Conservation (phyloP, 2,888 invertebrate species). For the Eupithecia subfuscata region DNA sequence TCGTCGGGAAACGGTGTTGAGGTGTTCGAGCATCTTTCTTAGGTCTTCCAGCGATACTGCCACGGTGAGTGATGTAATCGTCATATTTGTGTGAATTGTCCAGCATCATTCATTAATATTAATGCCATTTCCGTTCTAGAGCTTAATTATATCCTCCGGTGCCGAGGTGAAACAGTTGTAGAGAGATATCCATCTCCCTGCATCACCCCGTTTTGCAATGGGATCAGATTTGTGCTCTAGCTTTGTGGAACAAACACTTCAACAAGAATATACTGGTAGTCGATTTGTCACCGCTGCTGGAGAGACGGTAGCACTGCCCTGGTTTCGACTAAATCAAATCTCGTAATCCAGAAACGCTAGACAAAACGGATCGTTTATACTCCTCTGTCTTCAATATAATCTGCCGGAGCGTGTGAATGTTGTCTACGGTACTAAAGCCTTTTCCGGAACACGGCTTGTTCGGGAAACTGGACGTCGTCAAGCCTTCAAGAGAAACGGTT, state of each 20-base stretch:
- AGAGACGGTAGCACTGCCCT: background rate
- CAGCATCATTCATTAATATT: too few relatives aligned
- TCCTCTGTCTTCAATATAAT: background rate
- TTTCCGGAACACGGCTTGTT: background rate
- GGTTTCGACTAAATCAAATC: background rate
- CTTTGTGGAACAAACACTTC: background rate
- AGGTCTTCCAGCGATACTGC: too few relatives aligned
- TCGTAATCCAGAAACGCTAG: background rate
- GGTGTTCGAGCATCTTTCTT: too few relatives aligned
- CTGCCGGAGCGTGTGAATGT: background rate
- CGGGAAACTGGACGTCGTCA: background rate
- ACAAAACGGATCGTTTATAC: background rate
- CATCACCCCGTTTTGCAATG: background rate
- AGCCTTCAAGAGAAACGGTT: background rate
- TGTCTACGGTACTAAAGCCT: background rate
- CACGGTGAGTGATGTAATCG: too few relatives aligned
- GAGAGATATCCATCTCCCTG: background rate
- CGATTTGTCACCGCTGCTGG: background rate
- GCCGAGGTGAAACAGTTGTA: background rate
- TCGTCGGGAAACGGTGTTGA: too few relatives aligned
- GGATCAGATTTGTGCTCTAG: background rate
- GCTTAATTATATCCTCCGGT: too few relatives aligned
- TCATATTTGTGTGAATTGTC: too few relatives aligned
- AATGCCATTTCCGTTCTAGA: too few relatives aligned
- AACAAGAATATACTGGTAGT: background rate